These are phyloP conservation scores for Cantharis flavilabris DNA, from an alignment of 2,888 invertebrate species.

Conservation along the genomic window DNA sequence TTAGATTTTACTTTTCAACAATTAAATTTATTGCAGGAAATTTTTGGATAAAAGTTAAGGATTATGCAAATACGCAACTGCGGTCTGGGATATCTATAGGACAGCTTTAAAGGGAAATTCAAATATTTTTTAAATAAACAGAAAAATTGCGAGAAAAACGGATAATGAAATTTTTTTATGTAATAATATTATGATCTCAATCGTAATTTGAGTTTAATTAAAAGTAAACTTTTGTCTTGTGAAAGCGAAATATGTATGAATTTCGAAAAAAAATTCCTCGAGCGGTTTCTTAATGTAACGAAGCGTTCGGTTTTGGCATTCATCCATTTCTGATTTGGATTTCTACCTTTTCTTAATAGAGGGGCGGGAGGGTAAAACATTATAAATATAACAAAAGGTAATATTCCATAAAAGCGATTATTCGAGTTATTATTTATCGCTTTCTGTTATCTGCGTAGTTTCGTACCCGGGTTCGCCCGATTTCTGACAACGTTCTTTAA, in stretches of 20 bases:
- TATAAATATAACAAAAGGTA: background rate
- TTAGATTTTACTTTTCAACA: background rate
- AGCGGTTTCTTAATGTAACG: background rate
- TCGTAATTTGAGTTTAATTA: background rate
- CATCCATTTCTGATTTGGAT: background rate
- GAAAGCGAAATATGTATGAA: background rate
- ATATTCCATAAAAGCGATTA: too few species aligned
- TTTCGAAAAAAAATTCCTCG: background rate
- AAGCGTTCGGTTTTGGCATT: background rate
- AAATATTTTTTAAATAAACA: background rate
- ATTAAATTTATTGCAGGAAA: background rate
- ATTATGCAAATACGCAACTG: background rate
- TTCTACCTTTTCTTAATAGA: background rate
- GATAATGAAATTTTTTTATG: background rate
- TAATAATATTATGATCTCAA: too few species aligned
- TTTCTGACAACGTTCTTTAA: too few species aligned
- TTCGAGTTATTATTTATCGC: too few species aligned
- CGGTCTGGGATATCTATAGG: background rate
- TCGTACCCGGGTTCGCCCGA: too few species aligned
- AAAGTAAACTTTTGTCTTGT: background rate
- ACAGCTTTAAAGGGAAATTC: background rate
- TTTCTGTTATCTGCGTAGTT: too few species aligned
- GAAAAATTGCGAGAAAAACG: background rate
- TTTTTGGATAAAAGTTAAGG: background rate
- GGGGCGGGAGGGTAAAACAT: background rate